Evolutionary conservation across 2,113 vertebrate genomes (phyloP).

Genomic region (Elephas maximus): DNA sequence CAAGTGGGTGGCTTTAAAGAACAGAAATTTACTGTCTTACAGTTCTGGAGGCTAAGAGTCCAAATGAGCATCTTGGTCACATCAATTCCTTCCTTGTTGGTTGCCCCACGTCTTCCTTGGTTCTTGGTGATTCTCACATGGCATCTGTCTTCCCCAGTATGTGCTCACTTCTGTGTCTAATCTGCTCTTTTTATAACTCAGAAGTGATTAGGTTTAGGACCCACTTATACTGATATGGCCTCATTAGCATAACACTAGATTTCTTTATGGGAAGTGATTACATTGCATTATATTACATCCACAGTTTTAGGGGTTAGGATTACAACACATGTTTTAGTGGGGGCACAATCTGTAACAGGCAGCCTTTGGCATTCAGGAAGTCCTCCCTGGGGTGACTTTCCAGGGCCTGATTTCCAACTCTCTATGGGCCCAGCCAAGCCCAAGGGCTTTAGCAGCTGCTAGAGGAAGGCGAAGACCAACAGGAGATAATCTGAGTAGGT

Average conservation of each 20-base stretch:
- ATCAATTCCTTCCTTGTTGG: neutral
- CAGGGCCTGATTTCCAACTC: neutral
- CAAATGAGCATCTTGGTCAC: neutral
- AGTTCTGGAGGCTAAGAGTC: neutral
- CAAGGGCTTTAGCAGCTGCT: neutral
- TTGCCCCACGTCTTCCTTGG: neutral
- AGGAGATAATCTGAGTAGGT: neutral
- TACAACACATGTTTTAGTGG: neutral
- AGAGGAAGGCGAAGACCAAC: neutral
- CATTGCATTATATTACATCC: neutral
- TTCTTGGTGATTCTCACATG: neutral
- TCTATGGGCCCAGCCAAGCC: rapidly evolving
- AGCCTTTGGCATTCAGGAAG: neutral
- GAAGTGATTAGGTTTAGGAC: neutral
- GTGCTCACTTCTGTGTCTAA: neutral
- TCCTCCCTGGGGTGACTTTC: neutral
- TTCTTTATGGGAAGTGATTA: neutral
- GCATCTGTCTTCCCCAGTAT: neutral
- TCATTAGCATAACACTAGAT: neutral
- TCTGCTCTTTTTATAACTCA: neutral
- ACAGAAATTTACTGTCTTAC: neutral
- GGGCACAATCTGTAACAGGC: neutral
- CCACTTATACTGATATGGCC: neutral
- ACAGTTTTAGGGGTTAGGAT: neutral
- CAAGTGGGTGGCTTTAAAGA: neutral